Conservation (phyloP, 1,140 invertebrate species). For the Papilio helenus region DNA sequence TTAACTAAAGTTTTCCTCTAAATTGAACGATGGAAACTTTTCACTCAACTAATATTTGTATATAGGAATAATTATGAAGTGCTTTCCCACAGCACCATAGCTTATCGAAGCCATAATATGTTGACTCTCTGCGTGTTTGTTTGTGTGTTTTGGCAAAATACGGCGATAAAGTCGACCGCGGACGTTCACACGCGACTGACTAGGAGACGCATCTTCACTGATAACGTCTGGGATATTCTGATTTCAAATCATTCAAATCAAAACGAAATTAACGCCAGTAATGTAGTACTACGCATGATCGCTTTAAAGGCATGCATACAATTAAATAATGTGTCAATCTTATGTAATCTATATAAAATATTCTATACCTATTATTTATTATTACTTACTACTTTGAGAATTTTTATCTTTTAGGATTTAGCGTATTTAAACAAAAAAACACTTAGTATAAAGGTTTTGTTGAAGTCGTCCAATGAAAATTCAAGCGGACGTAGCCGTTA, state of each 20-base stretch:
- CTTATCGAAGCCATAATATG: conserved; percentile 43
- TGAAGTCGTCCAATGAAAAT: not conserved
- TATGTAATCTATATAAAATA: too few species aligned
- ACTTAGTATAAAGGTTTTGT: not conserved
- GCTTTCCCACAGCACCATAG: conserved; percentile 35
- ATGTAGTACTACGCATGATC: not conserved
- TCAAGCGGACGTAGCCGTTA: not conserved
- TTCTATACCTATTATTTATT: too few species aligned
- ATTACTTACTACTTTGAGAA: not conserved
- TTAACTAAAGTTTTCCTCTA: not conserved
- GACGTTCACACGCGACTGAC: conserved; percentile 34
- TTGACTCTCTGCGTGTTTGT: conserved; percentile 40
- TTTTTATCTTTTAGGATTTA: not conserved
- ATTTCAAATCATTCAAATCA: not conserved
- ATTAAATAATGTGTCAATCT: not conserved
- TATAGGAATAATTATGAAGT: conserved; percentile 40
- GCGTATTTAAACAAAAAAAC: not conserved
- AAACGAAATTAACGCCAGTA: not conserved
- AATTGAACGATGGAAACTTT: not conserved
- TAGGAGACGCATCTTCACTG: conserved; percentile 39
- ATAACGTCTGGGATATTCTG: conserved; percentile 30
- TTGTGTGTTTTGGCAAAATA: conserved; percentile 44
- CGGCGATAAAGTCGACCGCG: conserved; percentile 43
- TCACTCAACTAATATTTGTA: conserved; percentile 22
- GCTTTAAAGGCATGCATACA: not conserved